These are phyloP conservation scores for Dasysyrphus albostriatus DNA, from an alignment of 2,888 invertebrate species.

Conservation along the genomic window DNA sequence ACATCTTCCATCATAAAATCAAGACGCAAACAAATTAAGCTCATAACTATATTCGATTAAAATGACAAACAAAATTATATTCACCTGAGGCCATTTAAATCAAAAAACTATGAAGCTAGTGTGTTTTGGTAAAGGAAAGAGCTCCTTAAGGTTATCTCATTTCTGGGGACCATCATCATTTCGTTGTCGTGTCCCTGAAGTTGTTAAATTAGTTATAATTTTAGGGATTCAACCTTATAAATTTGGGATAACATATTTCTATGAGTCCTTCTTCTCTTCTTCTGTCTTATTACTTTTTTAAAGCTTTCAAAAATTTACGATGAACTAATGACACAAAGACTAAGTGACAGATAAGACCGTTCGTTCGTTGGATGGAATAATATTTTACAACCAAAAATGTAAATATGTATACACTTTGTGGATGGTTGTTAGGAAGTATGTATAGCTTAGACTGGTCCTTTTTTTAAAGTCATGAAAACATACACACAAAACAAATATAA, in stretches of 20 bases:
- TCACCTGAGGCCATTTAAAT: constrained; percentile 38
- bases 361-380: constrained; percentile 10
- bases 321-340: constrained; percentile 73
- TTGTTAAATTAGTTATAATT: constrained; percentile 19
- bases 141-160: constrained; percentile 7
- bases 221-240: constrained; percentile 11
- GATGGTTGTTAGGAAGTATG: background rate
- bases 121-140: background rate
- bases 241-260: constrained; percentile 8
- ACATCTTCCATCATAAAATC: background rate
- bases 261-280: background rate
- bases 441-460: background rate
- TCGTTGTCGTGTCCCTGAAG: background rate
- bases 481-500: background rate
- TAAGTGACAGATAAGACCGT: constrained; percentile 65
- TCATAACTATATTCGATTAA: constrained; percentile 9
- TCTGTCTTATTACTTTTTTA: constrained; percentile 12
- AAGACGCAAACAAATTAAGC: background rate
- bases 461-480: constrained; percentile 17
- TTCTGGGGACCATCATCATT: background rate
- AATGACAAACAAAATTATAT: constrained; percentile 5
- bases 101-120: constrained; percentile 8
- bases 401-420: background rate
- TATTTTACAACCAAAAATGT: constrained; percentile 49
- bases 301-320: constrained; percentile 69